Base-by-base conservation (phyloP, 2,113 vertebrate genomes). In the Apodemus sylvaticus region DNA sequence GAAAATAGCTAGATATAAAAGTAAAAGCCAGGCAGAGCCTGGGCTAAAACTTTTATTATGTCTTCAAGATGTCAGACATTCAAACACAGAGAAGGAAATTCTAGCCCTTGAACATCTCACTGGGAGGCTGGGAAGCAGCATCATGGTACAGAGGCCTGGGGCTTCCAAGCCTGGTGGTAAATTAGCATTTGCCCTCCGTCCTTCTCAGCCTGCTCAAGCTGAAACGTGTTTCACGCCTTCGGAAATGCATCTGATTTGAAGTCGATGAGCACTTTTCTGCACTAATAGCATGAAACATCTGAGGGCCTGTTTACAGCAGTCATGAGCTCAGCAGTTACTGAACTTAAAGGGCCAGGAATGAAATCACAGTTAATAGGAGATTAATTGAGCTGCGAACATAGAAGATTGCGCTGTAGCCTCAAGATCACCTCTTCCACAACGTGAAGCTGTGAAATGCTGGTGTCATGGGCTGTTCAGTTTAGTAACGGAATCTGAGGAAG, bases 201-300 rank as follows among this genome's bases (percentile, higher is more conserved):
- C 64, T 94, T 94, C 94, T 78, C 76, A 94, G 79, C 53, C 94
- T 53, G 74, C 42, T 97, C 96, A 96, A 78, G 92, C 86, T 95
- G 86, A 97, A 94, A 97, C 94, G 89, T 91, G 86, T 58, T 96
- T 82, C 81, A 82, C 90, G 92, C 97, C 86, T 90, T 97, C 91
- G 85, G 88, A 98, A 97, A 97, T 81, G 48, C 83, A 81, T 93
- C 93, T 93, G 91, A 97, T 97, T 96, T 97, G 94, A 96, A 97
- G 97, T 94, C 93, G 95, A 96, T 94, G 92, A 95, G 92, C 55
- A 91, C 76, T 96, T 97, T 96, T 96, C 94, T 93, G 86, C 91
- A 94, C 95, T 96, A 97, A 96, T 76, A 97, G 91, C 94, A 93
- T 71, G 93, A 94, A 96, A 91, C 71, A 66, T 91, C 94, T 90